These are phyloP conservation scores for Drosophila grimshawi DNA, from an alignment of 1,140 invertebrate species.

Conservation along the genomic window DNA sequence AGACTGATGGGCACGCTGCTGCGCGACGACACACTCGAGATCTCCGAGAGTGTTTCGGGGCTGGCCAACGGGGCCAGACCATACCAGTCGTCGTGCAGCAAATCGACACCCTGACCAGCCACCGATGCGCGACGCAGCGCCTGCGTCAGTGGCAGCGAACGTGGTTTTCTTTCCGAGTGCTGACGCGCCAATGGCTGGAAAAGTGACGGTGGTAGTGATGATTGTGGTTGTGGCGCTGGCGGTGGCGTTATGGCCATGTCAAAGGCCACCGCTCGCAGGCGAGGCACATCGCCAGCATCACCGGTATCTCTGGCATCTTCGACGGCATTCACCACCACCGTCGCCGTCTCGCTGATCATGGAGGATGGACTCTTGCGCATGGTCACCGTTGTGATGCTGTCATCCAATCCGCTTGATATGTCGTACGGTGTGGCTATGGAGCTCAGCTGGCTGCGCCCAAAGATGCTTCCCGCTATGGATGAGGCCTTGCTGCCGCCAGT, in stretches of 20 bases:
- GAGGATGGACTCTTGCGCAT: conserved; percentile 72
- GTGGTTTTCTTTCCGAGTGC: conserved; percentile 70
- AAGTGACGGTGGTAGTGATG: neutral
- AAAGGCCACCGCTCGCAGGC: conserved; percentile 73
- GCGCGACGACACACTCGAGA: conserved; percentile 88
- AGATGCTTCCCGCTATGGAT: conserved; percentile 84
- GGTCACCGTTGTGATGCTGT: conserved; percentile 71
- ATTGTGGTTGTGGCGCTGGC: conserved; percentile 7
- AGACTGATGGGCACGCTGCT: conserved; percentile 84
- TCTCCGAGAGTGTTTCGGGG: conserved; percentile 93
- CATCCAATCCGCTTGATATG: conserved; percentile 76
- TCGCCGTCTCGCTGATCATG: conserved; percentile 66
- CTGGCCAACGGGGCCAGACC: conserved; percentile 92
- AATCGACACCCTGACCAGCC: conserved; percentile 81
- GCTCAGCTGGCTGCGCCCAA: conserved; percentile 75
- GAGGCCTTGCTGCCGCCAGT: conserved; percentile 80
- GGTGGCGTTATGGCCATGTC: conserved; percentile 61
- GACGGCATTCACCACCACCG: conserved; percentile 51
- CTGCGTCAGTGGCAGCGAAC: conserved; percentile 52
- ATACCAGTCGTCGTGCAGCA: conserved; percentile 88
- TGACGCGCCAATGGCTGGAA: conserved; percentile 45
- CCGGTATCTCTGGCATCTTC: conserved; percentile 13
- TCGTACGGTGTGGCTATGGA: conserved; percentile 71
- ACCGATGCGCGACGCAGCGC: conserved; percentile 76
- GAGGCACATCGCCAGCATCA: conserved; percentile 38